Percentiles rank a stretch among this genome's conserved stretches.
Evolutionary conservation across 92 coral and sea anemone species (phyloP).

Genomic region (Phenganax subtilis): DNA sequence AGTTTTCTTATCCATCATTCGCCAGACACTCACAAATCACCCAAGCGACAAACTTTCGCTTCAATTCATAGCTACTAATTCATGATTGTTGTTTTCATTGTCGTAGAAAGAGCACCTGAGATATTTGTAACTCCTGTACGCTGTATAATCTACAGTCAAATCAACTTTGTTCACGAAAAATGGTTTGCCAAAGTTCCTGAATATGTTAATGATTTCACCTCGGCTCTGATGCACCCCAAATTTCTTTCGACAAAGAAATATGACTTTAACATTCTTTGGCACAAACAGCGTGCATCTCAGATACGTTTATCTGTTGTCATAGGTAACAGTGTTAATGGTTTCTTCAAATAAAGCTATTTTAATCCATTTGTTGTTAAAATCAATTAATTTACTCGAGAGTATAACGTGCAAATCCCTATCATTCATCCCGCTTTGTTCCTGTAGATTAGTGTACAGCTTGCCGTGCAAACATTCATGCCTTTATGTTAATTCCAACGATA

Average conservation of each 20-base stretch:
- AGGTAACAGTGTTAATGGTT: slow-evolving; percentile 27
- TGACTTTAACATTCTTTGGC: too few species aligned
- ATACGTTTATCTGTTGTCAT: slow-evolving; percentile 32
- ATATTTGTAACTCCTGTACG: neutral
- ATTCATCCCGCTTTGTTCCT: slow-evolving; percentile 4
- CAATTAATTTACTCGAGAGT: slow-evolving; percentile 1
- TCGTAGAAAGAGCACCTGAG: neutral
- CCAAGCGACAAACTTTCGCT: neutral
- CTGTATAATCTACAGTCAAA: neutral
- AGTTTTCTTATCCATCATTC: neutral
- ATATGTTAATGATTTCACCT: too few species aligned
- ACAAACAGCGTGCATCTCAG: slow-evolving; percentile 7
- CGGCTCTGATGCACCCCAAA: too few species aligned
- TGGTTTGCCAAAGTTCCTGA: neutral
- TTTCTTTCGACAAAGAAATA: too few species aligned
- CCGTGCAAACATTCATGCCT: slow-evolving; percentile 14
- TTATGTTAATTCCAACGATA: neutral
- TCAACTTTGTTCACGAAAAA: neutral
- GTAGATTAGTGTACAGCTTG: slow-evolving; percentile 1
- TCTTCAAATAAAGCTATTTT: slow-evolving; percentile 26
- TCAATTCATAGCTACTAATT: neutral
- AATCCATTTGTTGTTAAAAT: slow-evolving; percentile 28
- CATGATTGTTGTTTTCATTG: neutral
- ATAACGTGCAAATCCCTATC: slow-evolving; percentile 22
- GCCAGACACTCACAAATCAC: neutral